Evolutionary conservation across 2,113 vertebrate species (phyloP), one percentile per base, ranked within the genome.

Genomic region (Halichoerus grypus): DNA sequence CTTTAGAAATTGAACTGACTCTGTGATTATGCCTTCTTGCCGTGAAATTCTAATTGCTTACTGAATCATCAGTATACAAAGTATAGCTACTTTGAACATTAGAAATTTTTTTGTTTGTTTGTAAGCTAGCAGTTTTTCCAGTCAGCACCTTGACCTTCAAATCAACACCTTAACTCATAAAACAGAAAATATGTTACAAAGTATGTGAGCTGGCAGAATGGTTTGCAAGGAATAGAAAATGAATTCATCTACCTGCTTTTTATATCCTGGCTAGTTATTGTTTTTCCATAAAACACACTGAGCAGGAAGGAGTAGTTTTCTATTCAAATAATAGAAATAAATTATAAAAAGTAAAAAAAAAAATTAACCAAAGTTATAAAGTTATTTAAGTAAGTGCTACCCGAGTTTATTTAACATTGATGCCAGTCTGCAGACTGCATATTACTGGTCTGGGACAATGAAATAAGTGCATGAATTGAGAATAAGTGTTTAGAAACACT

Each of bases 1-100:
- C 39, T 97, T 96, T 92, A 91, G 92, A 94, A 97, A 96, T 91
- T 63, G 79, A 91, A 88, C 39, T 86, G 67, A 91, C 46, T 96
- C 71, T 31, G 7, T 85, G 28, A 94, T 96, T 61, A 89, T 49
- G 79, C 46, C 79, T 91, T 85, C 80, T 94, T 94, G 12, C 24
- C 72, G 95, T 15, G 51, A 67, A 95, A 95, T 96, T 36, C 22
- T 82, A 87, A 55, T 93, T 92, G 39, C 57, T 94, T 91, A 22
- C 85, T 91, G 39, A 15, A 87, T 92, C 77, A 87, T 86, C 28
- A 18, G 18, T 74, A 67, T 69, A 11, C 42, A 95, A 93, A 31
- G 74, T 79, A 79, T 81, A 69, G n/a, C 59, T 92, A n/a, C 36
- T 93, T 39, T 80, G 71, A 94, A 11, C 13, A 13, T 76, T 84